Evolutionary conservation across 2,113 vertebrate species (phyloP).

Genomic region (Gambusia affinis): DNA sequence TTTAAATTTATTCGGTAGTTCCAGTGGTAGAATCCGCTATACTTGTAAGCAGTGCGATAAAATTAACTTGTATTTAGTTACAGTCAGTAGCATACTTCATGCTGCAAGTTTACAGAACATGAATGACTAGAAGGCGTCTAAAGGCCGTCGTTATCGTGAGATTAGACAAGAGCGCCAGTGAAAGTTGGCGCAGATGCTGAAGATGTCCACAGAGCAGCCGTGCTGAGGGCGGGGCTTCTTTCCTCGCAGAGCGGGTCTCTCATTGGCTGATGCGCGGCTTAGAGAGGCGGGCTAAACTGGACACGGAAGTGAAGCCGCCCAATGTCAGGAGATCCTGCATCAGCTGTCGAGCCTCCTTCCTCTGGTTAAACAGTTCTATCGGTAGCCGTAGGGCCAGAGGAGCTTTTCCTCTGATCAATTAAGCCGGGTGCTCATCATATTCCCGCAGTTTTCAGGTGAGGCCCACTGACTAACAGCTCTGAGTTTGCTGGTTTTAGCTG

Average conservation of each 20-base stretch:
- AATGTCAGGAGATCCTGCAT: slow-evolving; percentile 66
- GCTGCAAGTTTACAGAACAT: neutral
- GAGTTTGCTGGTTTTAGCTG: slow-evolving; percentile 1
- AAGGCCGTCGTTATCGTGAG: neutral
- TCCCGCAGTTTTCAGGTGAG: slow-evolving; percentile 56
- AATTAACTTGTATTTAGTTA: neutral
- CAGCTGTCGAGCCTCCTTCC: slow-evolving; percentile 43
- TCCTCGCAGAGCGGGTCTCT: neutral
- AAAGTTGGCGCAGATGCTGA: neutral
- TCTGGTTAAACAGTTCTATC: slow-evolving; percentile 10
- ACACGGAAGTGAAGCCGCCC: slow-evolving; percentile 55
- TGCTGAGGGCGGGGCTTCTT: neutral
- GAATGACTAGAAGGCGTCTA: neutral
- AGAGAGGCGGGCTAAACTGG: slow-evolving; percentile 16
- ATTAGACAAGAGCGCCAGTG: neutral
- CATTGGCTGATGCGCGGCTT: slow-evolving; percentile 56
- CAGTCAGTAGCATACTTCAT: neutral
- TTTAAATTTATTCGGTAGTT: too few relatives aligned
- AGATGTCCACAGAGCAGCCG: neutral
- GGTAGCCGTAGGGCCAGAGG: neutral
- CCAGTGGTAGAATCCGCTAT: too few relatives aligned
- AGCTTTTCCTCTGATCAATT: slow-evolving; percentile 21
- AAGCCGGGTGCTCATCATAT: slow-evolving; percentile 16
- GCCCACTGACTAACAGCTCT: neutral
- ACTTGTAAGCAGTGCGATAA: neutral